Conservation (phyloP, 2,888 invertebrate genomes). For the Tetragnatha montana region DNA sequence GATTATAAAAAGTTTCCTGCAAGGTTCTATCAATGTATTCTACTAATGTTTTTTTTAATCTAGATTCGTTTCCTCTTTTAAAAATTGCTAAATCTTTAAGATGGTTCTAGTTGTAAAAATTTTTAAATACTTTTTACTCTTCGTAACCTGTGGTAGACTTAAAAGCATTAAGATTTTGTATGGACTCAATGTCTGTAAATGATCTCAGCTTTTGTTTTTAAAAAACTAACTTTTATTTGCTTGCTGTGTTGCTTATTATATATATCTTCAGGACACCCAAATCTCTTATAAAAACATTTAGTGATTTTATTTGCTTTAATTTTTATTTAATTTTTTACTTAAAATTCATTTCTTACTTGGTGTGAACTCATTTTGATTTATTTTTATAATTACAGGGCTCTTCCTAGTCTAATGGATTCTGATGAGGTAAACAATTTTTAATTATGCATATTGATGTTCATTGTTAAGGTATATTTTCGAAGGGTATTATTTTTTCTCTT, state of each 20-base stretch:
- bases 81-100: no score
- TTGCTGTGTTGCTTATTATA: background rate
- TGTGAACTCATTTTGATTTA: conserved; percentile 34
- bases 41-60: no score
- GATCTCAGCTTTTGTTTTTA: no score
- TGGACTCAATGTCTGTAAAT: no score
- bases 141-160: no score
- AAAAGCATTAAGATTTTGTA: no score
- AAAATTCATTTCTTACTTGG: conserved; percentile 9
- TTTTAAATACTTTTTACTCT: no score
- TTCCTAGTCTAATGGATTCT: conserved; percentile 83
- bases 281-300: background rate
- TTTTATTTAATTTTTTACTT: no score
- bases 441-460: conserved; percentile 6
- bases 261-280: background rate
- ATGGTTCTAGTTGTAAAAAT: no score
- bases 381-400: conserved; percentile 76
- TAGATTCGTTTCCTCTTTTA: no score
- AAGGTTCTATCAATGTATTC: background rate
- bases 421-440: conserved; percentile 80
- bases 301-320: background rate
- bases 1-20: background rate
- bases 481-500: background rate
- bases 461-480: background rate
- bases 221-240: background rate